Conservation (phyloP, 2,888 invertebrate species). For the Protodeltote pygarga region DNA sequence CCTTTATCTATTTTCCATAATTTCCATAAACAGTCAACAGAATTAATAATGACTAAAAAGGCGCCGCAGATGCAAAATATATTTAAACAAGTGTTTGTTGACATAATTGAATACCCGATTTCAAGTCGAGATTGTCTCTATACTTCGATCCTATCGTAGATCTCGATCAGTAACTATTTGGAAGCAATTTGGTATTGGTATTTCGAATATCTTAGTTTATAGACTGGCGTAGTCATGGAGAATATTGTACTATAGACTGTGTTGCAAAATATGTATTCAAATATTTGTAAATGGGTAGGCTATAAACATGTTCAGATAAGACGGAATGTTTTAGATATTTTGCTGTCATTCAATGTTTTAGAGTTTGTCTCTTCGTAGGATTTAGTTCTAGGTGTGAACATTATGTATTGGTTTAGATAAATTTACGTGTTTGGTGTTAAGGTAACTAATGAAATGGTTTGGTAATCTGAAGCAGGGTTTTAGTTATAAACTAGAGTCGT, state of each 20-base stretch:
- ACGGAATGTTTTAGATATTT: constrained; percentile 57
- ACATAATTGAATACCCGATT: constrained; percentile 69
- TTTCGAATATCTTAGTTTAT: constrained; percentile 64
- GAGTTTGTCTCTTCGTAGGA: constrained; percentile 12
- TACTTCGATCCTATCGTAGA: constrained; percentile 63
- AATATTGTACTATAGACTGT: constrained; percentile 53
- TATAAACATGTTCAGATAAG: constrained; percentile 63
- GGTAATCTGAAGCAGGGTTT: too few relatives aligned
- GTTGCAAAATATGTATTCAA: constrained; percentile 70
- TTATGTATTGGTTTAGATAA: constrained; percentile 1
- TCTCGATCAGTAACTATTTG: constrained; percentile 70
- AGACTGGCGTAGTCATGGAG: constrained; percentile 56
- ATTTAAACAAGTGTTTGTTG: constrained; percentile 64
- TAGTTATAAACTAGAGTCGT: too few relatives aligned
- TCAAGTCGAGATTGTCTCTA: constrained; percentile 60
- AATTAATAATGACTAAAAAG: constrained; percentile 29
- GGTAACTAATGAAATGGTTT: too few relatives aligned
- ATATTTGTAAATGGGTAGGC: constrained; percentile 70
- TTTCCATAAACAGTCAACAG: constrained; percentile 16
- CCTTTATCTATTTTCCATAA: constrained; percentile 23
- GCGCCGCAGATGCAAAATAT: constrained; percentile 61
- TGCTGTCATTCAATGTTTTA: constrained; percentile 48
- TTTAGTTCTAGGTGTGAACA: constrained; percentile 15
- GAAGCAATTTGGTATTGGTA: constrained; percentile 70
- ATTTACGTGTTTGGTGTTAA: background rate